Percentiles rank a stretch among this genome's conserved stretches.
Evolutionary conservation across 2,113 vertebrate species (phyloP).

Genomic region (Bos javanicus): DNA sequence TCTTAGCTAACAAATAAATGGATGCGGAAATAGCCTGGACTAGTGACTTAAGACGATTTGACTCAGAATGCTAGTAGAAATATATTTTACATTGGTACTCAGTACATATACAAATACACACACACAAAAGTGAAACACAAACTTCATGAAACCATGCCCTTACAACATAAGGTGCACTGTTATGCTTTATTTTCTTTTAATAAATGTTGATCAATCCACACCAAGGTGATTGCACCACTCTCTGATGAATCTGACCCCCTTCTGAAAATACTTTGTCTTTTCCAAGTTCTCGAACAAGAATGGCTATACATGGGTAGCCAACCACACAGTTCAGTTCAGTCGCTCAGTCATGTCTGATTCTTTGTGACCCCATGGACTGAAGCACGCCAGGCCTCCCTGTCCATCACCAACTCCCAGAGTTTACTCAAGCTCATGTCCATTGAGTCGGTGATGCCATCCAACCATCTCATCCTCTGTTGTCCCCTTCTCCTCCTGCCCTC

Average conservation of each 20-base stretch:
- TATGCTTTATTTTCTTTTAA: slow-evolving; percentile 1
- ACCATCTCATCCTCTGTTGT: neutral
- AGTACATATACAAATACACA: neutral
- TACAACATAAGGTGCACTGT: neutral
- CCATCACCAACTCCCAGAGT: neutral
- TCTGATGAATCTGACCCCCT: neutral
- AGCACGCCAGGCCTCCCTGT: neutral
- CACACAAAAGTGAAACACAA: neutral
- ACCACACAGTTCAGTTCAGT: neutral
- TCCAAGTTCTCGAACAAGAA: neutral
- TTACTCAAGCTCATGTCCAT: neutral
- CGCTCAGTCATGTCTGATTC: neutral
- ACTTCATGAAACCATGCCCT: neutral
- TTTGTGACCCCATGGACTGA: neutral
- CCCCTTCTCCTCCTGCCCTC: neutral
- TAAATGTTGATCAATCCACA: neutral
- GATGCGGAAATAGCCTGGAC: neutral
- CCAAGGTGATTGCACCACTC: neutral
- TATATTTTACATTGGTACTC: neutral
- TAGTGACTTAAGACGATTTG: neutral
- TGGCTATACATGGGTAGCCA: neutral
- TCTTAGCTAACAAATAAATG: neutral
- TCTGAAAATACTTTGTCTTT: neutral
- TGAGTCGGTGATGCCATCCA: neutral
- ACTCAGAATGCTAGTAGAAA: neutral